Evolutionary conservation across 2,888 invertebrate species (phyloP).

Genomic region (Platypus cylindrus): DNA sequence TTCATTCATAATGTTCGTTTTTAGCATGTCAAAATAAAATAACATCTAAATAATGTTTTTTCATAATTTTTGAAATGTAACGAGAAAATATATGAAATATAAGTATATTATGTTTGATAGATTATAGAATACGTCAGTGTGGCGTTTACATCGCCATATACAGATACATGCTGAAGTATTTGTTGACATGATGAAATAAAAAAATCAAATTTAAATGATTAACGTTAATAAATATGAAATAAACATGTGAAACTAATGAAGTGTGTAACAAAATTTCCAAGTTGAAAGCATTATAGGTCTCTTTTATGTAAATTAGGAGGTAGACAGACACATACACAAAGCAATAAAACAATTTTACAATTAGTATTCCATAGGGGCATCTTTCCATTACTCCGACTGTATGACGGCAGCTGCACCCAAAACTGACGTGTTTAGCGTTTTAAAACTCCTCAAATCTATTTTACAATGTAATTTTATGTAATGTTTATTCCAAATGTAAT

Average conservation of each 20-base stretch:
- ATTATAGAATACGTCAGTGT: too few relatives aligned
- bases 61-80: not conserved
- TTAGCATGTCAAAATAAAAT: constrained; percentile 12
- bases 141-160: too few relatives aligned
- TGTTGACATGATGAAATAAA: not conserved
- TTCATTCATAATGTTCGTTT: constrained; percentile 19
- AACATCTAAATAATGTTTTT: not conserved
- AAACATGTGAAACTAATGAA: constrained; percentile 7
- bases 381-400: constrained; percentile 22
- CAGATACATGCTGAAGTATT: too few relatives aligned
- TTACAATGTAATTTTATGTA: constrained; percentile 17
- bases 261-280: constrained; percentile 11
- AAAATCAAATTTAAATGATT: not conserved
- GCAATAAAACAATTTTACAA: constrained; percentile 18
- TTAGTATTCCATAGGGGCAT: constrained; percentile 23
- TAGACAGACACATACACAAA: constrained; percentile 13
- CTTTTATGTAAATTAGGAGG: constrained; percentile 15
- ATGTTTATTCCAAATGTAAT: constrained; percentile 18
- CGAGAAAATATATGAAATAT: too few relatives aligned
- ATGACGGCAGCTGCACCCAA: constrained; percentile 32
- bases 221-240: too few relatives aligned
- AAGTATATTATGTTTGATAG: too few relatives aligned
- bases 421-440: constrained; percentile 26
- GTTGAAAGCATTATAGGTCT: constrained; percentile 13
- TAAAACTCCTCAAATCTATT: constrained; percentile 22